Evolutionary conservation across 2,888 invertebrate species (phyloP).

Genomic region (Hedya salicella): DNA sequence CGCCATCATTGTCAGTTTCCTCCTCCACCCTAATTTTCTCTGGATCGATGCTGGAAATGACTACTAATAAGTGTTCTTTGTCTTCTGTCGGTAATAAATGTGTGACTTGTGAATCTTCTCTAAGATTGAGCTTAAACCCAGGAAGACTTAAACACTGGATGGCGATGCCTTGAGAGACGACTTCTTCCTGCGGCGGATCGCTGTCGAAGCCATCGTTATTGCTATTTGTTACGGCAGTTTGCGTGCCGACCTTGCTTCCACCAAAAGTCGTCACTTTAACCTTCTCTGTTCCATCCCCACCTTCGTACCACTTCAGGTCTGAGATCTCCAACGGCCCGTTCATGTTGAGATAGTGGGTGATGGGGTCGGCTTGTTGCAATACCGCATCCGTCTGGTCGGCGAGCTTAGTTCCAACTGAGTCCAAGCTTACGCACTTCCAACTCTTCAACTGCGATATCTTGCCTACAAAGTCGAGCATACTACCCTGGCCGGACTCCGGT

Average conservation of each 20-base stretch:
- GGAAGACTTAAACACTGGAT: slow-evolving; percentile 86
- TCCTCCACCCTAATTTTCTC: slow-evolving; percentile 65
- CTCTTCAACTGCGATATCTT: slow-evolving; percentile 77
- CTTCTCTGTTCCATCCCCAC: slow-evolving; percentile 73
- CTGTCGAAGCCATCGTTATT: slow-evolving; percentile 82
- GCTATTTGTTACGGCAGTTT: slow-evolving; percentile 69
- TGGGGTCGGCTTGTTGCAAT: slow-evolving; percentile 66
- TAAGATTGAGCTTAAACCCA: slow-evolving; percentile 69
- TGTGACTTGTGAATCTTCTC: slow-evolving; percentile 82
- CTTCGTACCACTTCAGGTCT: slow-evolving; percentile 78
- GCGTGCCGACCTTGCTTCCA: slow-evolving; percentile 70
- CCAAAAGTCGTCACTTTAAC: slow-evolving; percentile 69
- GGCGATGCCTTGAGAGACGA: slow-evolving; percentile 76
- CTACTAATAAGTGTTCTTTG: slow-evolving; percentile 87
- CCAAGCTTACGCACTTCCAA: slow-evolving; percentile 75
- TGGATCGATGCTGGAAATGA: slow-evolving; percentile 76
- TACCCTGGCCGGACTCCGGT: slow-evolving; percentile 70
- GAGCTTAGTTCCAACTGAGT: slow-evolving; percentile 75
- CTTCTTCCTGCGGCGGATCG: slow-evolving; percentile 75
- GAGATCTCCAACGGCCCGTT: slow-evolving; percentile 79
- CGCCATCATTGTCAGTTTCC: slow-evolving; percentile 68
- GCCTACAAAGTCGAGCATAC: slow-evolving; percentile 75
- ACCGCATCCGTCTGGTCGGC: slow-evolving; percentile 77
- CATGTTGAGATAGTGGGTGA: slow-evolving; percentile 76
- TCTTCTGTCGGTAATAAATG: slow-evolving; percentile 89